A percentile compares a stretch with the other conserved stretches of the same genome.
Evolutionary conservation across 2,113 vertebrate genomes (phyloP).

Genomic region (Globicephala melas): DNA sequence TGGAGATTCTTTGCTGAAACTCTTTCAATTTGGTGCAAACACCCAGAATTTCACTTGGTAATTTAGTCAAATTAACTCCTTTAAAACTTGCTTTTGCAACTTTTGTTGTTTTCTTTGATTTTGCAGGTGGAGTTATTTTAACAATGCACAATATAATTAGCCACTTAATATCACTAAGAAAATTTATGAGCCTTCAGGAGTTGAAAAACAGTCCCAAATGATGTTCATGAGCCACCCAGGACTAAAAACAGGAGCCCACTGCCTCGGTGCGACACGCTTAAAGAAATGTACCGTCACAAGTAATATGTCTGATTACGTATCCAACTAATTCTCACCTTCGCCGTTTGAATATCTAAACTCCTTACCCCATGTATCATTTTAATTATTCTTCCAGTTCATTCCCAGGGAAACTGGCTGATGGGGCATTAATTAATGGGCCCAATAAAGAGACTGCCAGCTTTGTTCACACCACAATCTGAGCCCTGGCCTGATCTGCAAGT

Average conservation of each 20-base stretch:
- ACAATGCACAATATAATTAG: constrained; percentile 54
- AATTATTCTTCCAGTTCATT: constrained; percentile 86
- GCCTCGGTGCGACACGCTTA: constrained; percentile 54
- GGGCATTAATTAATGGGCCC: constrained; percentile 86
- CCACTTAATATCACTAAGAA: constrained; percentile 60
- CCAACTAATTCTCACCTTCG: constrained; percentile 78
- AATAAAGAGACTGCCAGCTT: constrained; percentile 81
- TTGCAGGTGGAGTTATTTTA: constrained; percentile 36
- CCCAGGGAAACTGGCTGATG: constrained; percentile 80
- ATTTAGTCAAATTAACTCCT: constrained; percentile 16
- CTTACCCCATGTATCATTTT: constrained; percentile 85
- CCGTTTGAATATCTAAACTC: constrained; percentile 82
- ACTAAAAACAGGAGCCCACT: constrained; percentile 51
- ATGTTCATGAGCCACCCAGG: constrained; percentile 58
- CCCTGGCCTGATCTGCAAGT: constrained; percentile 78
- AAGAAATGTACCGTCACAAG: constrained; percentile 75
- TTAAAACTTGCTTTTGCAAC: constrained; percentile 55
- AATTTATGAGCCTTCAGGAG: constrained; percentile 51
- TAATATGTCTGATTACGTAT: constrained; percentile 78
- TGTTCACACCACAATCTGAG: constrained; percentile 77
- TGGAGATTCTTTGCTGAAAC: neutral
- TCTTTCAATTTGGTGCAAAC: neutral
- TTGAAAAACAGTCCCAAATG: constrained; percentile 57
- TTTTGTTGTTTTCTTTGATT: constrained; percentile 44
- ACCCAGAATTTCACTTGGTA: neutral